These are phyloP conservation scores for Noctua fimbriata DNA, from an alignment of 2,888 invertebrate genomes.

Conservation along the genomic window DNA sequence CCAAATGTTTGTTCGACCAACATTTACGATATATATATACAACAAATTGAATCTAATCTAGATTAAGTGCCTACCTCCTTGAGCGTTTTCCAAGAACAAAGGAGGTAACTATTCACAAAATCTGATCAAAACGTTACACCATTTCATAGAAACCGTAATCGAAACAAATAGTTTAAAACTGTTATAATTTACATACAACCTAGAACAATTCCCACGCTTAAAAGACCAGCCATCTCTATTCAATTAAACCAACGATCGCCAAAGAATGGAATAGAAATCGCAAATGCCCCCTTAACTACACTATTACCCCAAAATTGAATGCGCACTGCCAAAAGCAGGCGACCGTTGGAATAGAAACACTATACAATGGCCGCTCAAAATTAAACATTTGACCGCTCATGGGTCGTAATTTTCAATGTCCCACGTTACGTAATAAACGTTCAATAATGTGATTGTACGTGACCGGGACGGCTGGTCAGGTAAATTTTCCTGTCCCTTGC, in stretches of 20 bases:
- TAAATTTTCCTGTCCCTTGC: constrained; percentile 82
- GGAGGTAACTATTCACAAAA: not conserved
- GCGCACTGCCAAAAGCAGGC: constrained; percentile 21
- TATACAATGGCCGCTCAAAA: constrained; percentile 66
- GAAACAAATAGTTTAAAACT: not conserved
- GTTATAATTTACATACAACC: not conserved
- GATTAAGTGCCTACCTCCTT: not conserved
- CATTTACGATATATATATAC: not conserved
- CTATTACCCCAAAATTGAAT: constrained; percentile 46
- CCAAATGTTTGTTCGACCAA: constrained; percentile 5
- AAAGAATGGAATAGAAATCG: constrained; percentile 33
- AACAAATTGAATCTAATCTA: constrained; percentile 4
- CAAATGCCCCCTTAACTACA: constrained; percentile 22
- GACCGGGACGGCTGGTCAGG: constrained; percentile 76
- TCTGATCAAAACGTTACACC: no score
- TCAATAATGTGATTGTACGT: constrained; percentile 82
- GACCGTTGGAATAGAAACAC: constrained; percentile 48
- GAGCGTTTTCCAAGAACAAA: not conserved
- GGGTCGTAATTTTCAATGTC: constrained; percentile 78
- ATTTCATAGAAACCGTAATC: not conserved
- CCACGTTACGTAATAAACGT: constrained; percentile 80
- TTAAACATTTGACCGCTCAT: constrained; percentile 71
- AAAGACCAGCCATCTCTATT: constrained; percentile 2
- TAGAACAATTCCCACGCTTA: not conserved
- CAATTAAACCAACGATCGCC: constrained; percentile 22